phyloP scores from a whole-genome alignment of 2,113 vertebrate species.

The Picathartes gymnocephalus region DNA sequence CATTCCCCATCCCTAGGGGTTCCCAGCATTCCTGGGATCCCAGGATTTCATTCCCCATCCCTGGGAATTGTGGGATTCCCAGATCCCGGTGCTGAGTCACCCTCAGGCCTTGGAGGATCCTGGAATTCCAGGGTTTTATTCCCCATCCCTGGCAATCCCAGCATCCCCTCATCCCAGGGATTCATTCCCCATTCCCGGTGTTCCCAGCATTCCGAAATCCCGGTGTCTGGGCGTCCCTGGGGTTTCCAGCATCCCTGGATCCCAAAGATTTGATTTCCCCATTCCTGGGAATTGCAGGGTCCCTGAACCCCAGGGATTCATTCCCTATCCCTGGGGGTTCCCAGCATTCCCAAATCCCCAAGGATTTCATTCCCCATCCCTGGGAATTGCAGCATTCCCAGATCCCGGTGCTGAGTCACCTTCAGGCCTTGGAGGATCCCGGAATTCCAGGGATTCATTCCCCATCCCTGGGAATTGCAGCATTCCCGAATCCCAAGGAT shows the following conservation, averaged over 20 bases:
- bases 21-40: too few relatives aligned
- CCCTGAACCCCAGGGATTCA: too few relatives aligned
- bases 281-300: too few relatives aligned
- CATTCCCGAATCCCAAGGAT: too few relatives aligned
- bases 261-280: too few relatives aligned
- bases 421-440: background rate
- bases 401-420: background rate
- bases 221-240: too few relatives aligned
- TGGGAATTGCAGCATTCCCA: background rate
- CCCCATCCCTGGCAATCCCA: background rate
- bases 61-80: background rate
- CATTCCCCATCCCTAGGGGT: background rate
- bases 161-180: background rate
- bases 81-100: background rate
- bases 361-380: background rate
- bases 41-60: background rate
- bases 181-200: background rate
- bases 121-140: background rate
- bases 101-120: background rate
- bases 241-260: too few relatives aligned
- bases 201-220: too few relatives aligned
- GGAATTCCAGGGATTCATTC: background rate
- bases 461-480: accelerated
- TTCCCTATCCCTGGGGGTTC: too few relatives aligned
- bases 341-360: too few relatives aligned